Evolutionary conservation across 2,797 vertebrate species (phyloP).

Genomic region (Pangasius mekongensis): DNA sequence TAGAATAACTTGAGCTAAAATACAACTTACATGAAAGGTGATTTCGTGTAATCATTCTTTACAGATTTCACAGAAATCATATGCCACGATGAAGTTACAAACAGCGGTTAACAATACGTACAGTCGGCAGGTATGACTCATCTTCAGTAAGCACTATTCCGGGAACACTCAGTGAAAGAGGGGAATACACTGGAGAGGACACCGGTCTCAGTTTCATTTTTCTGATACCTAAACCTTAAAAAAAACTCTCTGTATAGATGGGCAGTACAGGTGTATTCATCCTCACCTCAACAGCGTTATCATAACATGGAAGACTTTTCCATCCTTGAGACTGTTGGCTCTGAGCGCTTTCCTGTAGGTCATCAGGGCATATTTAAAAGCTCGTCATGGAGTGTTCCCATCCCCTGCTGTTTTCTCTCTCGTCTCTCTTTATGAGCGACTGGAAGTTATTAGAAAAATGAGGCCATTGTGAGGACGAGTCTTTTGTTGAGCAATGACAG

Average conservation of each 20-base stretch:
- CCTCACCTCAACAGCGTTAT: constrained; percentile 4
- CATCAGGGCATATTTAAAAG: constrained; percentile 56
- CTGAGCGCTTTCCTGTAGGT: constrained; percentile 10
- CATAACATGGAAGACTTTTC: constrained; percentile 9
- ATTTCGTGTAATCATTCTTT: background rate
- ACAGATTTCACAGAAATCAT: background rate
- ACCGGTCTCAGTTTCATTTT: background rate
- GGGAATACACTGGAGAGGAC: background rate
- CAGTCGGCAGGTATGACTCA: constrained; percentile 22
- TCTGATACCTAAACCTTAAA: background rate
- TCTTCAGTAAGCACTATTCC: background rate
- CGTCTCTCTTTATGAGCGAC: constrained; percentile 74
- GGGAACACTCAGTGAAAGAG: background rate
- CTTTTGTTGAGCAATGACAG: constrained; percentile 63
- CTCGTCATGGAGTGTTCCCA: constrained; percentile 70
- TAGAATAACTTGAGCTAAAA: background rate
- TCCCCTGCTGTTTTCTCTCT: constrained; percentile 53
- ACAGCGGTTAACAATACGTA: background rate
- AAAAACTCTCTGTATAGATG: background rate
- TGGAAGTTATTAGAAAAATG: constrained; percentile 82
- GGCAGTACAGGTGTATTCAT: constrained; percentile 10
- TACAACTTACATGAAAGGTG: background rate
- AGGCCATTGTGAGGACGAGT: constrained; percentile 64
- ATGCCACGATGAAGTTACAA: background rate
- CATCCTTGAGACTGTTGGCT: constrained; percentile 25